These are phyloP conservation scores for Semicossyphus pulcher DNA, from an alignment of 2,113 vertebrate species.

Conservation along the genomic window DNA sequence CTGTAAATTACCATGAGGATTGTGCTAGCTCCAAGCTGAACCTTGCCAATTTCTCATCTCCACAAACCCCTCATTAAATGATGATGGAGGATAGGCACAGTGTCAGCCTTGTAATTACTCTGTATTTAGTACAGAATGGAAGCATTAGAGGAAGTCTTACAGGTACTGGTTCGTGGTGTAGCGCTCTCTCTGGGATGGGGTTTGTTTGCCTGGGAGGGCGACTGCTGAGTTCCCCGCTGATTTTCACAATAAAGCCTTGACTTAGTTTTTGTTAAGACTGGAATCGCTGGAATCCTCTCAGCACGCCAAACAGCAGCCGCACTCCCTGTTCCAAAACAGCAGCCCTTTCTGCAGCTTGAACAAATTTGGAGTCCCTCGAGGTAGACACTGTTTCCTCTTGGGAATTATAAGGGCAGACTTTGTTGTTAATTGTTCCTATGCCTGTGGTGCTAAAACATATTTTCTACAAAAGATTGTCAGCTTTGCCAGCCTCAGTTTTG, in stretches of 20 bases:
- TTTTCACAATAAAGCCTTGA: conserved; percentile 65
- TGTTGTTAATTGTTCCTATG: conserved; percentile 42
- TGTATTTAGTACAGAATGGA: conserved; percentile 68
- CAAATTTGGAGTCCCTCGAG: conserved; percentile 15
- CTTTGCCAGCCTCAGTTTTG: conserved; percentile 18
- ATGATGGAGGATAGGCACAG: conserved; percentile 65
- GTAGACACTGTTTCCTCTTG: conserved; percentile 28
- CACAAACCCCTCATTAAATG: conserved; percentile 75
- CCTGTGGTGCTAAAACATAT: background rate
- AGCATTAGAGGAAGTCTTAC: conserved; percentile 62
- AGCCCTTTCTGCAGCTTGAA: conserved; percentile 27
- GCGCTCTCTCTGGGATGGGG: conserved; percentile 23
- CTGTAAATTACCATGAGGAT: conserved; percentile 74
- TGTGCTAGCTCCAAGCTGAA: conserved; percentile 71
- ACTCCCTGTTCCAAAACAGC: conserved; percentile 61
- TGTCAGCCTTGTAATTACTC: conserved; percentile 76
- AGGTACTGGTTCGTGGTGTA: conserved; percentile 52
- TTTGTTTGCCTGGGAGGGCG: conserved; percentile 47
- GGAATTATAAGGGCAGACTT: conserved; percentile 23
- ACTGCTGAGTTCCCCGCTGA: conserved; percentile 57
- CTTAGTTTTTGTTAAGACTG: conserved; percentile 70
- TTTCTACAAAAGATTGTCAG: conserved; percentile 1
- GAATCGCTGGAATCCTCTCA: conserved; percentile 61
- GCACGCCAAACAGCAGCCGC: conserved; percentile 55
- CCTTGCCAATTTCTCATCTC: conserved; percentile 70